Percentiles rank a stretch among this genome's conserved stretches.
phyloP scores from a whole-genome alignment of 2,797 vertebrate species.

The Notoglanidium macrostoma region DNA sequence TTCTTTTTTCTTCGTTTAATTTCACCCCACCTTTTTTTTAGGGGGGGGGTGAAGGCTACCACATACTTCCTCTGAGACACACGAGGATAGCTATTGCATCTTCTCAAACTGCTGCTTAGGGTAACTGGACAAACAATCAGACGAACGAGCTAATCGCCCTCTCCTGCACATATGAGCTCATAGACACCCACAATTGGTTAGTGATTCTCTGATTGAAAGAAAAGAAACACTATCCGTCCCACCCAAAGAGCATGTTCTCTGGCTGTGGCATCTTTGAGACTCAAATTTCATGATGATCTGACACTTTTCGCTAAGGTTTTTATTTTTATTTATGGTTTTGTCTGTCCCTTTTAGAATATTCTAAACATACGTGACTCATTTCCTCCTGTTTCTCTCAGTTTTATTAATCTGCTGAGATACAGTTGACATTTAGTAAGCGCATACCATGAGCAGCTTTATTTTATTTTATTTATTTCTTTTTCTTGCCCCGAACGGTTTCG shows the following conservation, averaged over 20 bases:
- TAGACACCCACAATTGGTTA: not conserved
- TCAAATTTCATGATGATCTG: not conserved
- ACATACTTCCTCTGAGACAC: not conserved
- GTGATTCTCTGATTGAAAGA: not conserved
- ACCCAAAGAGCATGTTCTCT: not conserved
- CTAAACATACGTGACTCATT: not conserved
- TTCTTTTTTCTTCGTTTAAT: not conserved
- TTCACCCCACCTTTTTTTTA: not conserved
- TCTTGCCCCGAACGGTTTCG: slow-evolving; percentile 65
- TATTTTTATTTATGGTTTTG: not conserved
- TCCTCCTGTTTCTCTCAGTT: not conserved
- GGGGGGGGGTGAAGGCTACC: not conserved
- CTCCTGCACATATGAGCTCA: not conserved
- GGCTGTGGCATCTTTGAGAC: not conserved
- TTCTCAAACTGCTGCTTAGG: not conserved
- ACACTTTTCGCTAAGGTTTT: not conserved
- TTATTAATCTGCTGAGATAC: slow-evolving; percentile 11
- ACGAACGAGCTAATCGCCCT: not conserved
- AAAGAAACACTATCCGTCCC: not conserved
- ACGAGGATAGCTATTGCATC: not conserved
- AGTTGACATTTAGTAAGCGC: slow-evolving; percentile 30
- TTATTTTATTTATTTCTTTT: slow-evolving; percentile 27
- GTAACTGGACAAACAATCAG: not conserved
- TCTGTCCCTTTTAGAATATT: not conserved
- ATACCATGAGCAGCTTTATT: not conserved